These are phyloP conservation scores for Phacellophora camtschatica DNA, from an alignment of 30 jellyfish, hydroid and myxozoan species.

Conservation along the genomic window DNA sequence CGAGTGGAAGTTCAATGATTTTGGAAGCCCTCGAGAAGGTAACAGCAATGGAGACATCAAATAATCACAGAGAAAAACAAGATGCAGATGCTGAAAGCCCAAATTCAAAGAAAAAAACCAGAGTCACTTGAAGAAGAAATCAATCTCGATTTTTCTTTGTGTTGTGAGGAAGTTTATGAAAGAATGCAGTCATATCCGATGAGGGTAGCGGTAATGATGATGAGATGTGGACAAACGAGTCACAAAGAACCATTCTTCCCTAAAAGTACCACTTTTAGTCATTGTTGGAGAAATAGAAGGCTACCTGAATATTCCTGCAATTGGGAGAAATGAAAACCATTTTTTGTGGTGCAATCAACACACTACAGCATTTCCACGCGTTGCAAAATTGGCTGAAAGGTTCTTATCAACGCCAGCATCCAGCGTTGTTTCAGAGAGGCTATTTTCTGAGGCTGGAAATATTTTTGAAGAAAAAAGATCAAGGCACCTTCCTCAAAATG, in stretches of 20 bases:
- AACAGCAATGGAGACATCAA: background rate
- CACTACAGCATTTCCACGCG: background rate
- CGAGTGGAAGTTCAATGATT: conserved; percentile 3
- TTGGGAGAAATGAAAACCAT: conserved; percentile 6
- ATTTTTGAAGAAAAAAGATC: conserved; percentile 48
- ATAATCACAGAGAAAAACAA: background rate
- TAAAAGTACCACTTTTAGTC: conserved; percentile 6
- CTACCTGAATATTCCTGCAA: background rate
- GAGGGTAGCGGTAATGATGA: no score
- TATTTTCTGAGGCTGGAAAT: conserved; percentile 70
- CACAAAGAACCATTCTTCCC: background rate
- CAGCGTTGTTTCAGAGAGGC: conserved; percentile 39
- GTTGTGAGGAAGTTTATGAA: conserved; percentile 16
- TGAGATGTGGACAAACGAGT: no score
- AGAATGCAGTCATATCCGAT: background rate
- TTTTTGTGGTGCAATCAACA: conserved; percentile 16
- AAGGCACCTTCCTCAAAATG: conserved; percentile 41
- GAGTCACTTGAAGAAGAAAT: conserved; percentile 41
- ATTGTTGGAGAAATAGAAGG: conserved; percentile 28
- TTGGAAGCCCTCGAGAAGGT: conserved; percentile 17
- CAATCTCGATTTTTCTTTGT: conserved; percentile 12
- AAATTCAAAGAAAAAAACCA: background rate
- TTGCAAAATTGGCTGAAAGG: conserved; percentile 1
- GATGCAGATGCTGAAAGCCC: conserved; percentile 2
- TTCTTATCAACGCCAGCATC: conserved; percentile 3